These are phyloP conservation scores for silkworm (Bombyx mori) DNA, from an alignment of 1,140 invertebrate genomes.

Conservation along the genomic window DNA sequence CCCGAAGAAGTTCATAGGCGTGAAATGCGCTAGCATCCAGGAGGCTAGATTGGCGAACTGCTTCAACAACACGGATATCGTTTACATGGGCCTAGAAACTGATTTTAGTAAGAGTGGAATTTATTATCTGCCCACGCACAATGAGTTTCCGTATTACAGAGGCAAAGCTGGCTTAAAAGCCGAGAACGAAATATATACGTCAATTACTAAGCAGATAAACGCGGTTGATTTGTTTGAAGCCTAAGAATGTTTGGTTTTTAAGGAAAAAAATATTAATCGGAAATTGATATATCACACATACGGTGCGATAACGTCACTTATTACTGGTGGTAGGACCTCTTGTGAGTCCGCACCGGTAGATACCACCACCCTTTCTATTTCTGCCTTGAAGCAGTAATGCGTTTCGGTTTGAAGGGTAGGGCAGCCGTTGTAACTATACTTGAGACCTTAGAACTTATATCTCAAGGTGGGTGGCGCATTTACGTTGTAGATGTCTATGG, in stretches of 20 bases:
- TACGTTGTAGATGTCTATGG: no score
- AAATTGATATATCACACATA: no score
- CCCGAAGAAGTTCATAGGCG: conserved; percentile 48
- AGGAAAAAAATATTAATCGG: no score
- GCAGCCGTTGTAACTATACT: no score
- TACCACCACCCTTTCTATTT: no score
- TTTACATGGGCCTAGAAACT: conserved; percentile 39
- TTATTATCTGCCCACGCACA: conserved; percentile 47
- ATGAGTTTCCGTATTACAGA: conserved; percentile 54
- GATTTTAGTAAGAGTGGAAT: conserved; percentile 45
- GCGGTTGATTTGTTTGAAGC: conserved; percentile 33
- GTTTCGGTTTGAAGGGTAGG: no score
- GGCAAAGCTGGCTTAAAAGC: conserved; percentile 43
- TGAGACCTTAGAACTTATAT: no score
- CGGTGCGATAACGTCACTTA: no score
- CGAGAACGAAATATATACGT: conserved; percentile 46
- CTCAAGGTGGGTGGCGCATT: no score
- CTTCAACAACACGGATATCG: conserved; percentile 36
- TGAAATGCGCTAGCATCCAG: conserved; percentile 38
- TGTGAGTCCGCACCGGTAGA: no score
- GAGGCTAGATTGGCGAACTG: conserved; percentile 48
- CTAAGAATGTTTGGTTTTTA: neutral
- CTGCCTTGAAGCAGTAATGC: no score
- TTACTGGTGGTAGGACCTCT: no score
- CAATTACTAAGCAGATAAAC: conserved; percentile 36